These are phyloP conservation scores for Drosophila recens DNA, from an alignment of 2,888 invertebrate genomes.

Conservation along the genomic window DNA sequence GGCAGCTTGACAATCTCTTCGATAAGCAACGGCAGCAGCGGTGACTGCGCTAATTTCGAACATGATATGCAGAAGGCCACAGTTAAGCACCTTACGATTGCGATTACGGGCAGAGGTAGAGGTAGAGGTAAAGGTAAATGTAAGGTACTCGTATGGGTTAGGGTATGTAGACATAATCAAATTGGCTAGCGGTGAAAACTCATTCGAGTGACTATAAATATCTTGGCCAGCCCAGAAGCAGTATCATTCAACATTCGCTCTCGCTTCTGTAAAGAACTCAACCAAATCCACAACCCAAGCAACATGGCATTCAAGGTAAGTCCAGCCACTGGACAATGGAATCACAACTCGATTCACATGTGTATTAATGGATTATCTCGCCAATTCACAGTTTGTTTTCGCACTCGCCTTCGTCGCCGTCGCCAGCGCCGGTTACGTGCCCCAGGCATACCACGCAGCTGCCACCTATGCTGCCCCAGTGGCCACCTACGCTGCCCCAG, in stretches of 20 bases:
- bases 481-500: conserved; percentile 68
- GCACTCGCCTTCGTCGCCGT: conserved; percentile 81
- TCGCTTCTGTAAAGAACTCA: conserved; percentile 77
- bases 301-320: conserved; percentile 83
- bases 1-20: conserved; percentile 69
- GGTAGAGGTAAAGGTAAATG: conserved; percentile 2
- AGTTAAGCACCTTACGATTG: conserved; percentile 68
- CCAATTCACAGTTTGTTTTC: conserved; percentile 74
- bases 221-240: conserved; percentile 45
- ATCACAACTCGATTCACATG: conserved; percentile 25
- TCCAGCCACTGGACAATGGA: conserved; percentile 19
- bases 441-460: conserved; percentile 70
- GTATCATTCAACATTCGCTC: conserved; percentile 71
- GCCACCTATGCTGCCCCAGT: conserved; percentile 54
- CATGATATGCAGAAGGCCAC: conserved; percentile 81
- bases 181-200: conserved; percentile 56
- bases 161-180: conserved; percentile 50
- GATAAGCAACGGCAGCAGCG: conserved; percentile 41
- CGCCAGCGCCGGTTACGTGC: conserved; percentile 80
- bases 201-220: conserved; percentile 70
- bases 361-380: conserved; percentile 47
- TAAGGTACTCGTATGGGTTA: conserved; percentile 1
- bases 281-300: conserved; percentile 43
- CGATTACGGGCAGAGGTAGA: conserved; percentile 17
- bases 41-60: conserved; percentile 79